Evolutionary conservation across 2,797 vertebrate species (phyloP), one percentile per base, ranked within the genome.

Genomic region (Iguana delicatissima): DNA sequence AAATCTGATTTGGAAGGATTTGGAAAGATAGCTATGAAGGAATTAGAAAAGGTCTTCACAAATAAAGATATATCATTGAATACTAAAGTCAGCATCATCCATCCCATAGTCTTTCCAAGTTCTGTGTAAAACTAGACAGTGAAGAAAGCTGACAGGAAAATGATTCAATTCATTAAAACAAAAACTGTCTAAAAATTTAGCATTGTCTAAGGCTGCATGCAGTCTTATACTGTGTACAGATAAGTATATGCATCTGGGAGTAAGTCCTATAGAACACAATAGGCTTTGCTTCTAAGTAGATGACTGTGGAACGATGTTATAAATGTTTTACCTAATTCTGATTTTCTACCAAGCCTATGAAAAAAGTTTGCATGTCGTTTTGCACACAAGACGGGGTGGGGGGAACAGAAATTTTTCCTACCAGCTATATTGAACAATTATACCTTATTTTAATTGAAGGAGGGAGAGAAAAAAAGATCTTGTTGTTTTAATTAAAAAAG

Each of bases 401-500:
- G 38, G 32, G 52, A 52, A 85, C 18, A 50, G 57, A 80, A 90
- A 16, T 80, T 38, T 1, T 38, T 85, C 32, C 77, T 32, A 35
- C 50, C 50, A 77, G 59, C 59, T 77, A 32, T n/a, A 55, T 81
- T 92, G 88, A 88, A 90, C 84, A 91, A 14, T 32, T 87, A 91
- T 89, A 93, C 29, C 62, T 38, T 14, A 4, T 77, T 92, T 96
- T 72, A n/a, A 46, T 83, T 46, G 73, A 89, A 76, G 62, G 1
- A 38, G n/a, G n/a, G 20, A 87, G 67, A 74, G 87, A 77, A 55
- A 52, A 74, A 92, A 94, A 91, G 22, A 83, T 86, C 93, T 92
- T 69, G 80, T 94, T 88, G 91, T 94, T 94, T 92, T 90, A 91
- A 86, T 94, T 95, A 89, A 86, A 92, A 96, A 95, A 95, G 62